phyloP scores from a whole-genome alignment of 2,888 invertebrate species.

The Quadroppia sp. region DNA sequence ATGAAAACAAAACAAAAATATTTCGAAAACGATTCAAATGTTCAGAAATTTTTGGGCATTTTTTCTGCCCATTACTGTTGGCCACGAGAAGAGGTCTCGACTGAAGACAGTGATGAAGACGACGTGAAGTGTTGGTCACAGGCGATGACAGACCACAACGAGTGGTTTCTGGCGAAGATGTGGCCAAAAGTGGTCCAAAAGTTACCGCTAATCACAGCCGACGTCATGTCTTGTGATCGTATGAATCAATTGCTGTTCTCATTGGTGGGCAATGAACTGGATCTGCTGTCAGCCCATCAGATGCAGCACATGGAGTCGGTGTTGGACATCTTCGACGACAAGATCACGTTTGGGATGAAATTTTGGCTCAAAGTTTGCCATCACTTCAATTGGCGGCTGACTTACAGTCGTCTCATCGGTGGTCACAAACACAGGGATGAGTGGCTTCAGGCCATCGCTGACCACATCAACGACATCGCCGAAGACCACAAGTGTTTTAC shows the following conservation, averaged over 20 bases:
- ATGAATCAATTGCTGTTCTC: constrained; percentile 11
- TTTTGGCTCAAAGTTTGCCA: constrained; percentile 21
- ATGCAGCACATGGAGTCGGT: constrained; percentile 2
- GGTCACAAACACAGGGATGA: constrained; percentile 24
- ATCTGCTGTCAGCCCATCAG: not conserved
- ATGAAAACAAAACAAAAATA: not conserved
- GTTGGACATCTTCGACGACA: constrained; percentile 7
- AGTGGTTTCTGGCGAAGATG: not conserved
- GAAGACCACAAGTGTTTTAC: not conserved
- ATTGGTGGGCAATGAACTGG: constrained; percentile 10
- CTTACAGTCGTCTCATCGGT: not conserved
- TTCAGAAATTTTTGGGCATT: constrained; percentile 8
- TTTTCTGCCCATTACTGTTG: constrained; percentile 32
- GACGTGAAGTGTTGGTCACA: constrained; percentile 27
- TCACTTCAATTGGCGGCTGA: constrained; percentile 33
- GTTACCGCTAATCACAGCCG: not conserved
- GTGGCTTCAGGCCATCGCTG: too few species aligned
- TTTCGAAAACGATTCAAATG: not conserved
- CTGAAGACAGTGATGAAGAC: too few species aligned
- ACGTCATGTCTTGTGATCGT: too few species aligned
- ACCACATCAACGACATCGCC: not conserved
- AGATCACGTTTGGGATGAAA: constrained; percentile 1
- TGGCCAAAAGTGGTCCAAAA: constrained; percentile 8
- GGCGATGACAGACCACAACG: not conserved
- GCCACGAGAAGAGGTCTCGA: not conserved